Conservation (phyloP, 2,113 vertebrate species). For the Rana temporaria region DNA sequence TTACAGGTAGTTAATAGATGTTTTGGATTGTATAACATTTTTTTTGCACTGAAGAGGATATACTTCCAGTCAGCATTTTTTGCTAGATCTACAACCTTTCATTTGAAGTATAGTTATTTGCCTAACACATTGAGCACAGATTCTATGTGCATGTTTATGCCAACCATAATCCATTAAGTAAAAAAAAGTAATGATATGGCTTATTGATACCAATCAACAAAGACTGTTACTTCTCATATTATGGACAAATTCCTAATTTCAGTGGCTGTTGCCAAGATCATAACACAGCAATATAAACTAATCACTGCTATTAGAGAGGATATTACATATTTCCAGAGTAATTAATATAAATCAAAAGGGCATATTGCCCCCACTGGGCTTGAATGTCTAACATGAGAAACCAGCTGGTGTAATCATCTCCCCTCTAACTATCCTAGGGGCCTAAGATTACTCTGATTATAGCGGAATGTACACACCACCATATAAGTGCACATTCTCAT, state of each 20-base stretch:
- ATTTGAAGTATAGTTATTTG: background rate
- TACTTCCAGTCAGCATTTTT: background rate
- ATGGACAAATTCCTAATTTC: slow-evolving; percentile 41
- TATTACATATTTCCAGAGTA: slow-evolving; percentile 2
- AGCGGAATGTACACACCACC: background rate
- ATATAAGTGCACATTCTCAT: background rate
- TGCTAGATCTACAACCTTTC: background rate
- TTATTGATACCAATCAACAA: slow-evolving; percentile 25
- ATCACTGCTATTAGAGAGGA: background rate
- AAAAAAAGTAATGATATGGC: slow-evolving; percentile 22
- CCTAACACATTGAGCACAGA: background rate
- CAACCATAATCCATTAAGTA: background rate
- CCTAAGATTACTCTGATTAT: background rate
- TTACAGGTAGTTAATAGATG: no score
- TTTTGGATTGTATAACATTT: no score
- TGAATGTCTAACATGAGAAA: background rate
- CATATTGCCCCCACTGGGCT: background rate
- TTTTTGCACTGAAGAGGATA: background rate
- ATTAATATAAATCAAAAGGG: slow-evolving; percentile 27
- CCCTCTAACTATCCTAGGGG: slow-evolving; percentile 3
- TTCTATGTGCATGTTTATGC: background rate
- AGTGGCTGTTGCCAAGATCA: slow-evolving; percentile 9
- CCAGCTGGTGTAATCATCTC: background rate
- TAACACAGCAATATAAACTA: slow-evolving; percentile 22
- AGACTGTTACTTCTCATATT: slow-evolving; percentile 18